Evolutionary conservation across 2,888 invertebrate genomes (phyloP), one percentile per base, ranked within the genome.

Genomic region (Drosophila suboccidentalis): DNA sequence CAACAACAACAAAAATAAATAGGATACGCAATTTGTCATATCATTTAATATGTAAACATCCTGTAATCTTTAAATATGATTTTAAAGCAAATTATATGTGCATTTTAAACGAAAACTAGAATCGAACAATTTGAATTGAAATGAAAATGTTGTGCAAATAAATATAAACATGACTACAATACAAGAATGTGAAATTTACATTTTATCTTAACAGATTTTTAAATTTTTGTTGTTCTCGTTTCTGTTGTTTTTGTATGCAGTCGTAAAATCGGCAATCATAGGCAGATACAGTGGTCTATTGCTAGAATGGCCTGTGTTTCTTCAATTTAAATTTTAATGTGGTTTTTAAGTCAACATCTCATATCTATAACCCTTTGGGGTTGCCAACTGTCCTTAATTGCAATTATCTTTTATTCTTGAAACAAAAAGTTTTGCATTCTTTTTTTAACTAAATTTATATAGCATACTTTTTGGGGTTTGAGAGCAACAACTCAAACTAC

Each of bases 181-280:
- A 4, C 32, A 19, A 38, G 51, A 68, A 72, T 72, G 61, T 61
- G n/a, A 67, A 67, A 38, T 74, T 68, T 57, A 69, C 19, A 69
- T 61, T 61, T 38, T 57, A 1, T 9, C 19, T 32, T 4, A 39
- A 9, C 36, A 46, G 10, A 67, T 57, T 63, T 15, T 11, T 22
- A 36, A 36, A 19, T 34, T 19, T 9, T 13, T 17, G 17, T 8
- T 60, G 39, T 39, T 47, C 13, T 22, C 11, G 5, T 2, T 38
- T 29, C 32, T 39, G 19, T 50, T 51, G 22, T 32, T 19, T 3
- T 19, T 66, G 34, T 34, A 8, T 11, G 13, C 34, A 19, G 13
- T 19, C 36, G 34, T 19, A 50, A 34, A 36, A 34, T 19, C 1
- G 17, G 34, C 43, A 43, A 43, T 13, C 6, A 2, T 13, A 2